Evolutionary conservation across 2,888 invertebrate species (phyloP).

Genomic region (Parnassius smintheus): DNA sequence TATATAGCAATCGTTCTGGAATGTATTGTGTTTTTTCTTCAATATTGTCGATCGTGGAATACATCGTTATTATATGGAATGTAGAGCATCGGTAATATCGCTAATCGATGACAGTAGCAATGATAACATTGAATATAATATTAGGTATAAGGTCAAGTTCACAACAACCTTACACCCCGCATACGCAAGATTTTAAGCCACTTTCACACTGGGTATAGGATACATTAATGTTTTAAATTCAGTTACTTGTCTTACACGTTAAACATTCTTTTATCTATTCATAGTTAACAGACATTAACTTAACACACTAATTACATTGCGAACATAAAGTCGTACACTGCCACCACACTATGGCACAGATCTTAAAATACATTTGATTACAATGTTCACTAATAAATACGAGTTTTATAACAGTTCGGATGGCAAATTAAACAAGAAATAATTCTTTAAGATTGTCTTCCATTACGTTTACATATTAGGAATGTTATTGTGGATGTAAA

Average conservation of each 20-base stretch:
- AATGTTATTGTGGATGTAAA: conserved; percentile 4
- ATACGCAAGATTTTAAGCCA: conserved; percentile 15
- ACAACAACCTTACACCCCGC: conserved; percentile 7
- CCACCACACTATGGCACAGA: conserved; percentile 78
- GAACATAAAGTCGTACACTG: conserved; percentile 68
- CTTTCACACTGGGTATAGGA: conserved; percentile 43
- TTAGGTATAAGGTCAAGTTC: conserved; percentile 11
- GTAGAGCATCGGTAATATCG: conserved; percentile 42
- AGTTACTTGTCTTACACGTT: conserved; percentile 58
- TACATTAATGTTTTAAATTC: conserved; percentile 41
- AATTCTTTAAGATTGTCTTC: not conserved
- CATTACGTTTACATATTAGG: conserved; percentile 4
- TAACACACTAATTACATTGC: conserved; percentile 66
- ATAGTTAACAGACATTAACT: conserved; percentile 70
- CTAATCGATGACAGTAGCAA: conserved; percentile 38
- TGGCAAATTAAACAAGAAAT: conserved; percentile 8
- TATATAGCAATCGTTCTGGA: conserved; percentile 59
- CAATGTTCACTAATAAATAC: conserved; percentile 53
- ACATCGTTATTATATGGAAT: conserved; percentile 48
- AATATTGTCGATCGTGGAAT: conserved; percentile 48
- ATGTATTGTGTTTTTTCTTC: conserved; percentile 61
- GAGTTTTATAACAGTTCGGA: conserved; percentile 28
- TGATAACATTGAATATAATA: conserved; percentile 31
- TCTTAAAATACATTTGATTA: conserved; percentile 60
- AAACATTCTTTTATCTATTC: conserved; percentile 61